Evolutionary conservation across 2,797 vertebrate genomes (phyloP).

Genomic region (Tangara arthus): DNA sequence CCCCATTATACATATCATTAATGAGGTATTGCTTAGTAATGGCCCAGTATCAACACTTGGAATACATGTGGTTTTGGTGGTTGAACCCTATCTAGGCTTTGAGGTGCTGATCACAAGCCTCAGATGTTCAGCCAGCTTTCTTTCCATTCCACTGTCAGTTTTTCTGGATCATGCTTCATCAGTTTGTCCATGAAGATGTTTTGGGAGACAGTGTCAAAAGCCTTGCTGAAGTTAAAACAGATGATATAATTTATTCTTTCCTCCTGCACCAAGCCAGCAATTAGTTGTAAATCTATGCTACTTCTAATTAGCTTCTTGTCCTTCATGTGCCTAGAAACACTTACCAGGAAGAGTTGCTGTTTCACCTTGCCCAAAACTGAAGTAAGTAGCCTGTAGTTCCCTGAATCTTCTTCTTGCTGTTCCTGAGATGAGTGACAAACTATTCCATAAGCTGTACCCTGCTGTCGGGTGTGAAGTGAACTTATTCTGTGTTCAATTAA

Average conservation of each 20-base stretch:
- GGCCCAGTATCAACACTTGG: background rate
- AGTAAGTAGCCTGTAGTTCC: background rate
- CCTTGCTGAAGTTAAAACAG: background rate
- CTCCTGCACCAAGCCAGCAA: background rate
- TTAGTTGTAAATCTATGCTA: background rate
- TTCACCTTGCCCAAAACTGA: background rate
- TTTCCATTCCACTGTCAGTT: background rate
- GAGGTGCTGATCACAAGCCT: background rate
- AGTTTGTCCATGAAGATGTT: background rate
- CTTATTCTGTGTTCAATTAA: background rate
- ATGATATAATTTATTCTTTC: background rate
- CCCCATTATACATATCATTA: background rate
- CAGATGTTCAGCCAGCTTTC: background rate
- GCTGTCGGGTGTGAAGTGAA: fast-evolving
- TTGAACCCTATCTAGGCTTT: background rate
- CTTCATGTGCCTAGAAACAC: background rate
- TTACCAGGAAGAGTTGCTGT: background rate
- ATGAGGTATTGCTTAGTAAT: background rate
- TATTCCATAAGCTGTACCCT: background rate
- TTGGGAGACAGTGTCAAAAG: background rate
- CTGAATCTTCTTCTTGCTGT: background rate
- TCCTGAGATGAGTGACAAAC: background rate
- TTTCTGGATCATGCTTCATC: background rate
- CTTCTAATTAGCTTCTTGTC: background rate
- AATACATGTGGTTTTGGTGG: background rate